Conservation (phyloP, 1,140 invertebrate species). For the Chironomus striatipennis region DNA sequence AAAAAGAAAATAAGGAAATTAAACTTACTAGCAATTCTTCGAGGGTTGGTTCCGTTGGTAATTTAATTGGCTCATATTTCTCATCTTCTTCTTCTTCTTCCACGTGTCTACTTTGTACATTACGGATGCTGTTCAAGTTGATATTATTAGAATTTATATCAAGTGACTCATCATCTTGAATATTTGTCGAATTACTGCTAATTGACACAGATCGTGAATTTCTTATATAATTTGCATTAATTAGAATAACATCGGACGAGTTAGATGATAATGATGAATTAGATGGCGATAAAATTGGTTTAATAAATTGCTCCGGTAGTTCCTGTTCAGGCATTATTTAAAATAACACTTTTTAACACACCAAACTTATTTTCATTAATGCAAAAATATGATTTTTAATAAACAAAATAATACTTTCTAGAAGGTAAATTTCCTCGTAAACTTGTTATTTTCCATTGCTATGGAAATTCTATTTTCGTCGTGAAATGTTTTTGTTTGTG, state of each 20-base stretch:
- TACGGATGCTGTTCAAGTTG: conserved; percentile 33
- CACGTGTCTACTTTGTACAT: background rate
- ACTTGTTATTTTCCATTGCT: background rate
- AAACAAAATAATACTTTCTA: background rate
- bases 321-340: background rate
- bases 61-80: conserved; percentile 43
- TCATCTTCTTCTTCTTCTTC: background rate
- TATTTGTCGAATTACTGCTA: background rate
- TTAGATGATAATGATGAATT: background rate
- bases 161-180: background rate
- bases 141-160: background rate
- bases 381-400: background rate
- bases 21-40: conserved; percentile 47
- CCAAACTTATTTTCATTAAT: background rate
- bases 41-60: conserved; percentile 48
- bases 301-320: background rate
- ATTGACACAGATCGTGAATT: background rate
- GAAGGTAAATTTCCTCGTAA: too few species aligned
- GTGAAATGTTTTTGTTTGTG: background rate
- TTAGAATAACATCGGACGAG: background rate
- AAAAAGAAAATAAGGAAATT: background rate
- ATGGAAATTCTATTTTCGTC: background rate
- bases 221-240: background rate
- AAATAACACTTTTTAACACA: background rate
- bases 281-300: background rate